Conservation (phyloP, 2,888 invertebrate genomes). For the Cataglyphis albicans region DNA sequence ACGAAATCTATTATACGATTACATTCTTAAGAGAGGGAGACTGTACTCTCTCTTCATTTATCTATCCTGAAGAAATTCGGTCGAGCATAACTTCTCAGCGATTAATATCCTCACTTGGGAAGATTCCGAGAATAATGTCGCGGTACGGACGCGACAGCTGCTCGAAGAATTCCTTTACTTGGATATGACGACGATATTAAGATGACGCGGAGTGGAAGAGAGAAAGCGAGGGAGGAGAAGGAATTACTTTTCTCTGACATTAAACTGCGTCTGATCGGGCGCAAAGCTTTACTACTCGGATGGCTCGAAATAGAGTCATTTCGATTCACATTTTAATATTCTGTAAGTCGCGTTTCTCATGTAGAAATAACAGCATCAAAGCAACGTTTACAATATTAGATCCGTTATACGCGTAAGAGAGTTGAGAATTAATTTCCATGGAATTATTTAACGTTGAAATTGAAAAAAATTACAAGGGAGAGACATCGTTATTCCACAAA, state of each 20-base stretch:
- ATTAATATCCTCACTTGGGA: slow-evolving; percentile 53
- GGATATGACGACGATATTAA: slow-evolving; percentile 43
- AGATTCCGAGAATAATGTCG: slow-evolving; percentile 49
- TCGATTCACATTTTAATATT: slow-evolving; percentile 26
- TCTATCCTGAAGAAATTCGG: slow-evolving; percentile 28
- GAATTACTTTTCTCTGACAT: slow-evolving; percentile 42
- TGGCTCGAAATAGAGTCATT: slow-evolving; percentile 35
- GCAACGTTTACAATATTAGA: background rate
- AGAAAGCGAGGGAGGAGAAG: slow-evolving; percentile 22
- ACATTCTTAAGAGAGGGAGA: background rate
- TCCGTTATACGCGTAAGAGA: background rate
- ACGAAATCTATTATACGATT: slow-evolving; percentile 12
- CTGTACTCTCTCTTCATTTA: slow-evolving; percentile 18
- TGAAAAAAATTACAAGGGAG: background rate
- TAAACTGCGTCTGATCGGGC: slow-evolving; percentile 39
- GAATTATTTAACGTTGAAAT: background rate
- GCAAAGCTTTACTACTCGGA: slow-evolving; percentile 5
- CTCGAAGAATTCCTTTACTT: slow-evolving; percentile 44
- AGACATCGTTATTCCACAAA: background rate
- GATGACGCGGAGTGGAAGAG: slow-evolving; percentile 37
- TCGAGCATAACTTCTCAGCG: slow-evolving; percentile 43
- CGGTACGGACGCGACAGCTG: slow-evolving; percentile 51
- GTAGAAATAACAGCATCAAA: slow-evolving; percentile 17
- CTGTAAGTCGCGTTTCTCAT: slow-evolving; percentile 4
- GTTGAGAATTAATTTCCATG: background rate